These are phyloP conservation scores for Natrix natrix DNA, from an alignment of 2,797 vertebrate species.

Conservation along the genomic window DNA sequence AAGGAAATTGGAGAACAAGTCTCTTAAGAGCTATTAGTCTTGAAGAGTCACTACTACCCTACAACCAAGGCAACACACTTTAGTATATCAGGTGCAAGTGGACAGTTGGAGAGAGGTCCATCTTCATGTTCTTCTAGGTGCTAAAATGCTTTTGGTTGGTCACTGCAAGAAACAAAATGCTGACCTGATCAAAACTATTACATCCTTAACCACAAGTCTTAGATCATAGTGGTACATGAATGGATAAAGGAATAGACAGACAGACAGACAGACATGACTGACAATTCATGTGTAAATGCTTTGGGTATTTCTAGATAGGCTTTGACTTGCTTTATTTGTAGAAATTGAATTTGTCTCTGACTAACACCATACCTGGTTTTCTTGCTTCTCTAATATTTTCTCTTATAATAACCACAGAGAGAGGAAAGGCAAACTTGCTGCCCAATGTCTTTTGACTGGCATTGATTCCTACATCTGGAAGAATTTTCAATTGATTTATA, in stretches of 20 bases:
- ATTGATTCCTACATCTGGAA: neutral
- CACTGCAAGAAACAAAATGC: neutral
- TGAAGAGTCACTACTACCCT: neutral
- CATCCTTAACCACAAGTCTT: neutral
- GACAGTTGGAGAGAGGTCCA: neutral
- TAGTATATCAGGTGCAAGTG: neutral
- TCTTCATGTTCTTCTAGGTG: neutral
- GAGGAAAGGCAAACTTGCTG: neutral
- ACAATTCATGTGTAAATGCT: neutral
- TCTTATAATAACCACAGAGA: neutral
- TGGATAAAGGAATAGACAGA: neutral
- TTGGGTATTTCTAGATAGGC: neutral
- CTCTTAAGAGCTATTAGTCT: neutral
- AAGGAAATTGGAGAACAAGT: neutral
- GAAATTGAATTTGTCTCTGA: neutral
- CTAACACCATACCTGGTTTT: neutral
- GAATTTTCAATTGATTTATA: neutral
- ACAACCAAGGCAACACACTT: neutral
- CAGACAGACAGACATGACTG: neutral
- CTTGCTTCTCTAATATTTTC: neutral
- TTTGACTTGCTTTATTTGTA: neutral
- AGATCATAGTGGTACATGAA: neutral
- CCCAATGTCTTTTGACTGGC: neutral
- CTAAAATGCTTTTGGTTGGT: neutral
- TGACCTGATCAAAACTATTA: neutral